phyloP scores from a whole-genome alignment of 1,140 invertebrate species.

The Phenacoccus solenopsis region DNA sequence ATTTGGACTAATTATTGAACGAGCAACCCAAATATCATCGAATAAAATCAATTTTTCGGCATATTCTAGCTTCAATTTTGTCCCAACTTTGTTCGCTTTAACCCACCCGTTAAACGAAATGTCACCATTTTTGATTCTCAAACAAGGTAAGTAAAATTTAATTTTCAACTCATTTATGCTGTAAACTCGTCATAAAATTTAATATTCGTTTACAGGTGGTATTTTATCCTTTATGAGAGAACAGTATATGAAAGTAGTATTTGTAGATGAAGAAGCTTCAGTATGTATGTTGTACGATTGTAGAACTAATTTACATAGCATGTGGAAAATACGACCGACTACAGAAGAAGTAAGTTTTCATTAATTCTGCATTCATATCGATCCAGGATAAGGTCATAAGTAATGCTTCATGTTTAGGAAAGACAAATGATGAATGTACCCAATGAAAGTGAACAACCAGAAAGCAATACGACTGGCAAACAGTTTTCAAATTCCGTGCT shows the following conservation, averaged over 20 bases:
- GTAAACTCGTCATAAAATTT: constrained; percentile 10
- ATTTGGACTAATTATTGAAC: constrained; percentile 62
- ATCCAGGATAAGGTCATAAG: too few relatives aligned
- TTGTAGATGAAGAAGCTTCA: neutral
- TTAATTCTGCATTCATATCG: neutral
- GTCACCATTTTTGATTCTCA: constrained; percentile 58
- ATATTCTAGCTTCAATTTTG: neutral
- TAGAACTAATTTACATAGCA: constrained; percentile 59
- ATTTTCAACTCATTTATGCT: neutral
- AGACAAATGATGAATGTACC: constrained; percentile 4
- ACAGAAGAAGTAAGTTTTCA: constrained; percentile 32
- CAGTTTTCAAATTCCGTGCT: neutral
- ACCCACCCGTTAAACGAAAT: constrained; percentile 81
- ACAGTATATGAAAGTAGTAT: constrained; percentile 43
- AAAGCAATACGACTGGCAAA: neutral
- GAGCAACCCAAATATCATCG: constrained; percentile 22
- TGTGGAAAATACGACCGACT: constrained; percentile 67
- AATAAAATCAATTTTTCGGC: neutral
- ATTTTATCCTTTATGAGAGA: constrained; percentile 44
- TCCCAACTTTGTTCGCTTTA: constrained; percentile 66
- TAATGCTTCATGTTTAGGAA: neutral
- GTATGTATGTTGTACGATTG: constrained; percentile 61
- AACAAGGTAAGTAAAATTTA: constrained; percentile 37
- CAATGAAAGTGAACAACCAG: neutral
- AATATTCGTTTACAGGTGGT: constrained; percentile 29